Base-by-base conservation (phyloP, 2,113 vertebrate genomes). In the Anguilla japonica region DNA sequence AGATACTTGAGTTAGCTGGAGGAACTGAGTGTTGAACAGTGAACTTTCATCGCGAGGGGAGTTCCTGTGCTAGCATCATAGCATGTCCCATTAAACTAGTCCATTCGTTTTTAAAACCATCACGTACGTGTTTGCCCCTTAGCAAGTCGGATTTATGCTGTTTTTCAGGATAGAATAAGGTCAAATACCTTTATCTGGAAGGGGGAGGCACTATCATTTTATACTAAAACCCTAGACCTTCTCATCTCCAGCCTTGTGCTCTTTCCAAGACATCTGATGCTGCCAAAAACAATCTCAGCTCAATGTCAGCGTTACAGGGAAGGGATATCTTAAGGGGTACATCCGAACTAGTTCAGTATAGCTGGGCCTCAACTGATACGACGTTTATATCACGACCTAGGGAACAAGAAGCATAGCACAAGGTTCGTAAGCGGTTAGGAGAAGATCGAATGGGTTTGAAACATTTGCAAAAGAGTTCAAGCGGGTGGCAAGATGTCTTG, bases 381-480 rank as follows among this genome's bases (percentile, higher is more conserved):
- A 16, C 14, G 4, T 22, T 39, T 56, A 85, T 14, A 50, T 80
- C n/a, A 71, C 53, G 29, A 29, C 63, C 67, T 71, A 39, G 0
- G 71, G 34, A 75, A 79, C 8, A 79, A 57, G 71, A 53, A 83
- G 81, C 41, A 57, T 5, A 83, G 63, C 39, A 22, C 34, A 79
- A 87, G 34, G n/a, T 83, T 80, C 78, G 46, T 20, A 83, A 67
- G 67, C 46, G 41, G 41, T 79, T 29, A 56, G 41, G 6, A 82
- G 56, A 40, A n/a, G 60, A 75, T 83, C 39, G 26, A 82, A 8
- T 5, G 63, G 46, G 43, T 43, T 79, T 87, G 43, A 56, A 83
- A 83, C 39, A 7, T 83, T 56, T 50, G 46, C 26, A 75, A 75
- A 57, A 87, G 79, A 83, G 84, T 15, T 34, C 40, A n/a, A 46